Evolutionary conservation across 2,888 invertebrate species (phyloP), one percentile per base, ranked within the genome.

Genomic region (Mamestra brassicae): DNA sequence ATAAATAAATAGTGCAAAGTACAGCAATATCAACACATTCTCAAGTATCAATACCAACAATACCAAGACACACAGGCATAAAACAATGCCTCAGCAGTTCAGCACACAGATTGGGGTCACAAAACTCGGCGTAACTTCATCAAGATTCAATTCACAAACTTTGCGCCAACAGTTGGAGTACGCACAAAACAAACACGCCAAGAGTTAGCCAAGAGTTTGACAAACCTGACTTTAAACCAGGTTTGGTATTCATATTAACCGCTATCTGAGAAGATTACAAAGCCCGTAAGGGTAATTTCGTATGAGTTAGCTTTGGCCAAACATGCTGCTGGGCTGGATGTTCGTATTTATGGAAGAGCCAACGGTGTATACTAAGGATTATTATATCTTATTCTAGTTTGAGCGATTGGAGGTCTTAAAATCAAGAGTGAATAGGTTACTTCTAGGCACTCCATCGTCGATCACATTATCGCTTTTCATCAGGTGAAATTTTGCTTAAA

Each of bases 211-310:
- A 86, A 87, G 87, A 86, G 81, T 90, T 89, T 90, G 91, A 87
- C 90, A 90, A 88, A 88, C 85, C 84, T 90, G 89, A 91, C 92
- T 92, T 92, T 88, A 87, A 87, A 88, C 87, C 84, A 81, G 83
- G 79, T 79, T 88, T 74, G 81, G 89, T 89, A 90, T 92, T 92
- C 92, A 92, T 92, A 93, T 90, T 91, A 93, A 91, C 90, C 87
- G 87, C 90, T 91, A 92, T 93, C 91, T 90, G 81, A 86, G 89
- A 86, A 92, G 91, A 92, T 93, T 93, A 92, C 89, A 87, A 88
- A 89, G 89, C 90, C 89, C 88, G 86, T 89, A 88, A 88, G 90
- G 90, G 90, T 89, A 91, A 93, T 92, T 93, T 92, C 70, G 90
- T 90, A 90, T 91, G 90, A 93, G 91, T 92, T 92, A 91, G 90